These are phyloP conservation scores for Trichonephila clavipes DNA, from an alignment of 1,140 invertebrate genomes.

Conservation along the genomic window DNA sequence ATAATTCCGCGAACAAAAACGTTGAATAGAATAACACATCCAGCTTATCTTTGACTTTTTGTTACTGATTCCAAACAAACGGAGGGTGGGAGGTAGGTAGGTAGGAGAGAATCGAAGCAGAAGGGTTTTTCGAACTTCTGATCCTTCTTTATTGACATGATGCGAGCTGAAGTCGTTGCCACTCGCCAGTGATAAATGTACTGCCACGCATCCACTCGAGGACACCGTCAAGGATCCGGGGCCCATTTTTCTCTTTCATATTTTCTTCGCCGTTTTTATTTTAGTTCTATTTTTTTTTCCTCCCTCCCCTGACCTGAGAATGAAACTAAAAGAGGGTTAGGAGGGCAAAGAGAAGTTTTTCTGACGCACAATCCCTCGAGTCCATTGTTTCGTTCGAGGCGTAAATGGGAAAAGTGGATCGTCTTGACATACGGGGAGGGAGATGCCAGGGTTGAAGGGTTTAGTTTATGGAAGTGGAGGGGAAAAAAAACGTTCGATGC, in stretches of 20 bases:
- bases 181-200: constrained; percentile 62
- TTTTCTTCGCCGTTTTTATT: neutral
- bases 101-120: constrained; percentile 41
- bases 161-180: constrained; percentile 55
- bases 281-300: neutral
- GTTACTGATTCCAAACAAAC: neutral
- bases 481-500: neutral
- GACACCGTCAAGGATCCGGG: constrained; percentile 49
- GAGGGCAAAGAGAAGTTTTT: constrained; percentile 12
- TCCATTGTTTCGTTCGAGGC: constrained; percentile 42
- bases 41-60: constrained; percentile 13
- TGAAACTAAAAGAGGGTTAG: neutral
- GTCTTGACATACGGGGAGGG: constrained; percentile 31
- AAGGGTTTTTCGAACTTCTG: constrained; percentile 7
- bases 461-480: neutral
- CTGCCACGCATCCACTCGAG: constrained; percentile 45
- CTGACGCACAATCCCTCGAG: constrained; percentile 19
- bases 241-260: neutral
- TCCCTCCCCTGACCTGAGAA: neutral
- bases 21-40: constrained; percentile 56
- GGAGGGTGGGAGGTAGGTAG: neutral
- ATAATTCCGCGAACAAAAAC: neutral
- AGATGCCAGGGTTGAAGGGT: neutral
- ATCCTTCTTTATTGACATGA: constrained; percentile 70
- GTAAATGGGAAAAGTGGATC: constrained; percentile 68